Evolutionary conservation across 2,113 vertebrate genomes (phyloP), one percentile per base, ranked within the genome.

Genomic region (Agapornis roseicollis): DNA sequence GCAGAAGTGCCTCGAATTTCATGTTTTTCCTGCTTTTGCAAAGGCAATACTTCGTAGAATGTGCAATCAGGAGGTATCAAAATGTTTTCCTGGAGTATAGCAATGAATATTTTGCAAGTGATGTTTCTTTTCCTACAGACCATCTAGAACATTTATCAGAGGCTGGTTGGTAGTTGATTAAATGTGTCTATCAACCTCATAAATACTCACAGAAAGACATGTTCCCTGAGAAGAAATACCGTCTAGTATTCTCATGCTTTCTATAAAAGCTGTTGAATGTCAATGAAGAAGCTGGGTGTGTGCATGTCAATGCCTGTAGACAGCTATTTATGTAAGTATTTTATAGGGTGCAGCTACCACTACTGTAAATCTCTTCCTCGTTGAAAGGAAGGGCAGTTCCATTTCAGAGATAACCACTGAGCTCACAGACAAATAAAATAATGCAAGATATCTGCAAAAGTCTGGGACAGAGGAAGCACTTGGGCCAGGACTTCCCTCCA

Each of bases 101-200:
- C 41, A 50, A 50, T 46, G 56, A 52, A 42, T 18, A 7, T 66
- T 50, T 82, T 55, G 8, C 39, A 50, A 50, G 55, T 17, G 6
- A 7, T 3, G 2, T 47, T 74, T 80, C n/a, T 23, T 70, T 56
- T 53, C 46, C 55, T 58, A 9, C 5, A 64, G 50, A 11, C 2
- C 9, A 24, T 13, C 14, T 42, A 53, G 60, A 84, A 4, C 55
- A 37, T 74, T 66, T n/a, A 28, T 17, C 53, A 35, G 65, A 39
- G 28, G 4, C 6, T 23, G 39, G 0, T 1, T 50, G 25, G 23
- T 58, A 27, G 16, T 11, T 0, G 0, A 5, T 16, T 19, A 50
- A 16, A 11, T 3, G 13, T 44, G 27, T 27, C 12, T 10, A 3
- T n/a, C 33, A 50, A 20, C 7, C 35, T 47, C 20, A 20, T 4